Base-by-base conservation (phyloP, 2,888 invertebrate species). In the Myopa testacea region DNA sequence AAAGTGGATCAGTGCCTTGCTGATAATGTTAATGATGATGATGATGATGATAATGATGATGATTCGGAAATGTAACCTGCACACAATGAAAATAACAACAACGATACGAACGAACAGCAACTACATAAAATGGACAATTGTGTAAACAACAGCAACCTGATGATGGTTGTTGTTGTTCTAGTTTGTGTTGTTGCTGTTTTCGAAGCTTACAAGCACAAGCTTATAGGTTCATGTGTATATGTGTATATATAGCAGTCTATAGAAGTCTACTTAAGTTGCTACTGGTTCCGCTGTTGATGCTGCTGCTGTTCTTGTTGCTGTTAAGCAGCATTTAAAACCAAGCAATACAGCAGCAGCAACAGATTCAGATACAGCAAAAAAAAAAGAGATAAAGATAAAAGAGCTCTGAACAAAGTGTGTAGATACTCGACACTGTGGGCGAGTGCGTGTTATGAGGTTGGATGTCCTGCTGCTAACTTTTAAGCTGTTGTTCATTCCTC, bases 311-410 rank as follows among this genome's bases (percentile, higher is more conserved):
- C 58, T 37, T 34, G 62, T 63, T 68, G 38, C 19, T 84, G 83
- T 84, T 84, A 84, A 84, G 83, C 83, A 85, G 85, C 85, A 85
- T 85, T 85, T 85, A 85, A 84, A 85, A 85, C 84, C 82, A 80
- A 76, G 52, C 68, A 76, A 81, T 80, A 81, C 79, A 40, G 75
- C 83, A 26, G 26, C 26, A 26, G 26, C 26, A 26, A 55, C 4
- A 55, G 1, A 55, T 16, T 4, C n/a, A 14, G 55, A 14, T 14
- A 55, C 14, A n/a, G 55, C n/a, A 12, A n/a, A n/a, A 55, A 55
- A 55, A 55, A 16, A 12, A n/a, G 16, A 55, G 5, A 8, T 16
- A 12, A n/a, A 6, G 50, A 26, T 26, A 26, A 26, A 79, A 81
- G 82, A 80, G 14, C 8, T 12, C 52, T 14, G 52, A 52, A 52